A percentile compares a stretch with the other conserved stretches of the same genome.
phyloP scores from a whole-genome alignment of 2,797 vertebrate genomes.

The Hoplostethus mediterraneus region DNA sequence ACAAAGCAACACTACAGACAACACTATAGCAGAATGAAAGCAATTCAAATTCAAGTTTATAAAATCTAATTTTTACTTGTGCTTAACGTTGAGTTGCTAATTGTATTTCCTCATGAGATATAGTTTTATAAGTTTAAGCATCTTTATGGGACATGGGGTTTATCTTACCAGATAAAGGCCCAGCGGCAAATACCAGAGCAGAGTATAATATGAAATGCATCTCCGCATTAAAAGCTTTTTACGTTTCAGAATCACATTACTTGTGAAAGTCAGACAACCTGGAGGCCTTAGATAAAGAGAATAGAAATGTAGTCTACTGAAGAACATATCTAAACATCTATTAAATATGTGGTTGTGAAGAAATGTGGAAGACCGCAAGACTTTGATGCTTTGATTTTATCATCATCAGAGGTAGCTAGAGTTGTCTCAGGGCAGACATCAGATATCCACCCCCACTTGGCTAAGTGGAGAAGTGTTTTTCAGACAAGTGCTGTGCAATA shows the following conservation, averaged over 20 bases:
- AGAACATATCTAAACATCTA: slow-evolving; percentile 60
- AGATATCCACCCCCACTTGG: slow-evolving; percentile 20
- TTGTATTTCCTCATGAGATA: background rate
- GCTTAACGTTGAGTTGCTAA: background rate
- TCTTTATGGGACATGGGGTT: slow-evolving; percentile 10
- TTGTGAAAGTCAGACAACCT: slow-evolving; percentile 44
- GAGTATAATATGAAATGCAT: slow-evolving; percentile 40
- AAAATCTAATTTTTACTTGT: background rate
- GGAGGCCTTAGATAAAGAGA: slow-evolving; percentile 30
- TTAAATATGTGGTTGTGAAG: slow-evolving; percentile 47
- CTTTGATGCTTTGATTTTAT: slow-evolving; percentile 58
- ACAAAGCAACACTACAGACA: too few relatives aligned
- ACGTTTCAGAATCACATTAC: slow-evolving; percentile 39
- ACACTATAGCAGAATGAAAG: too few relatives aligned
- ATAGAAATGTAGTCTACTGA: slow-evolving; percentile 46
- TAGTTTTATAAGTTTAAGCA: background rate
- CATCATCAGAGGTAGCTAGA: slow-evolving; percentile 16
- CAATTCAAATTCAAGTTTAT: background rate
- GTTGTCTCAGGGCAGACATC: slow-evolving; percentile 31
- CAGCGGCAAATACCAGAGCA: slow-evolving; percentile 20
- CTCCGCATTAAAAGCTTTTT: slow-evolving; percentile 54
- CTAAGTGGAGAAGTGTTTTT: slow-evolving; percentile 12
- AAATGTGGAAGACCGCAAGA: slow-evolving; percentile 39
- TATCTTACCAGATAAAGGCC: slow-evolving; percentile 13
- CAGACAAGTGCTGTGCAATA: background rate